Percentiles rank a stretch among this genome's conserved stretches.
Evolutionary conservation across 2,888 invertebrate genomes (phyloP).

Genomic region (Uloborus plumipes): DNA sequence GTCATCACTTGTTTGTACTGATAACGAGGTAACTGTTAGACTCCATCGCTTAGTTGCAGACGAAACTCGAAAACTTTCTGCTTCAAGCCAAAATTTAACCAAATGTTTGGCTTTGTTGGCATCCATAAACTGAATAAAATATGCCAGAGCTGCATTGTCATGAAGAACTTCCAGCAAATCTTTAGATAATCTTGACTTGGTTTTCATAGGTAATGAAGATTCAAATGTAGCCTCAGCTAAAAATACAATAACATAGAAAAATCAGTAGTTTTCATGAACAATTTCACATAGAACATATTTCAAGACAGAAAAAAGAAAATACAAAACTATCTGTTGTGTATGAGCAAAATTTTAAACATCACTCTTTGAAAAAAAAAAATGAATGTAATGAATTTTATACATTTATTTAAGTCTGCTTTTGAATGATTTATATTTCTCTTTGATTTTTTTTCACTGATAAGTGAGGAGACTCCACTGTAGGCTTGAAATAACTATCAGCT

Average conservation of each 20-base stretch:
- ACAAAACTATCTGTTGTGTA: too few species aligned
- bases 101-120: slow-evolving; percentile 74
- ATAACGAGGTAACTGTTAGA: background rate
- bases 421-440: too few species aligned
- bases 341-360: too few species aligned
- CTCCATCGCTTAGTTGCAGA: slow-evolving; percentile 30
- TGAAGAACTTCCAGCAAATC: slow-evolving; percentile 81
- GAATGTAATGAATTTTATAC: too few species aligned
- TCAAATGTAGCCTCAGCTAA: slow-evolving; percentile 66
- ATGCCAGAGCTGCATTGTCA: slow-evolving; percentile 84
- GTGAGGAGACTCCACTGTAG: too few species aligned
- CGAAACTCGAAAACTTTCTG: slow-evolving; percentile 71
- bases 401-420: too few species aligned
- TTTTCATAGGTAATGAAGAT: slow-evolving; percentile 54
- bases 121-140: slow-evolving; percentile 89
- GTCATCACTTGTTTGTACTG: too few species aligned
- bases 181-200: slow-evolving; percentile 77
- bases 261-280: background rate
- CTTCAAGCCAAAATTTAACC: slow-evolving; percentile 74
- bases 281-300: background rate
- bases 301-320: background rate
- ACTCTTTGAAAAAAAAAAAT: too few species aligned
- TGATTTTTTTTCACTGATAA: too few species aligned
- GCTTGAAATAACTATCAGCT: too few species aligned
- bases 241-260: slow-evolving; percentile 4